Evolutionary conservation across 2,888 invertebrate genomes (phyloP), one percentile per base, ranked within the genome.

Genomic region (Eurois occulta): DNA sequence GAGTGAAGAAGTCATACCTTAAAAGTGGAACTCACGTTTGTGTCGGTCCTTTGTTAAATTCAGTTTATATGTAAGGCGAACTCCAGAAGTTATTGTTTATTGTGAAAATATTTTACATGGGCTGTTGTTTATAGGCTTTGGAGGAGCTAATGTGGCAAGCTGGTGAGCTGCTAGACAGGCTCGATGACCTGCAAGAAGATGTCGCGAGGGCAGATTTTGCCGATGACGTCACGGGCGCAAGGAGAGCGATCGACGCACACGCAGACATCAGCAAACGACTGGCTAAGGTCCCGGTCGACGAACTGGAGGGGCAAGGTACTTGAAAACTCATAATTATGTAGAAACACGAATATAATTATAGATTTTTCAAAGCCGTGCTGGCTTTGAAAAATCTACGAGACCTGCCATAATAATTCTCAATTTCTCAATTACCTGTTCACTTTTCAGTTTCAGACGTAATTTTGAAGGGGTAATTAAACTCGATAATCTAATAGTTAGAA

Each of bases 61-160:
- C 55, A 65, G 38, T 35, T 67, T 52, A 52, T 35, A 68, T 18
- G 13, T 55, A 48, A 38, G 38, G 28, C 60, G n/a, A 28, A 64
- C 28, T 38, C 48, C 32, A 52, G 8, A 62, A 46, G 4, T 32
- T 1, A 11, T 46, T 41, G 46, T 43, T 60, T 65, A 28, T 38
- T 28, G 35, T 66, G 38, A 28, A 35, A 48, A 43, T 24, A 73
- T 55, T 55, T 62, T 32, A 62, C 38, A 71, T 18, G 67, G 21
- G 11, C 62, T 48, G 62, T 65, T 74, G 18, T 80, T 83, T 83
- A 11, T 81, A 97, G 97, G 99, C 99, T 77, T 97, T 99, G 90
- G 99, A 99, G 96, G 99, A 99, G 93, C 98, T 99, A 94, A 98
- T 98, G 90, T 99, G 99, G 99, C 99, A 99, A 96, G 99, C 99